A percentile compares a stretch with the other conserved stretches of the same genome.
These are phyloP conservation scores for Araneus ventricosus DNA, from an alignment of 1,140 invertebrate genomes.

Conservation along the genomic window DNA sequence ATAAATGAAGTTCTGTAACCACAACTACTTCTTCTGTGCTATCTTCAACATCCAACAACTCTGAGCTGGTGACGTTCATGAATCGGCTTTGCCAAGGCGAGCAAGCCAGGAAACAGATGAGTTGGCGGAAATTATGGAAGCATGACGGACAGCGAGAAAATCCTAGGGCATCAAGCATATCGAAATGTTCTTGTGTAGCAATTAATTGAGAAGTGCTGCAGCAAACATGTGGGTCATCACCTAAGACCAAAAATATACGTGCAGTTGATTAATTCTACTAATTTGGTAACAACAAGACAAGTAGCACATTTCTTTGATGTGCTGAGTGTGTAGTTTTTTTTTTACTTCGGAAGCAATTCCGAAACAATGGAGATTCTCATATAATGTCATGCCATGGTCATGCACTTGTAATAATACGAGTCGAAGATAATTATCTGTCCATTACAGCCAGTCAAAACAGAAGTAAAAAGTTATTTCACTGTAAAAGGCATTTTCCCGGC, in stretches of 20 bases:
- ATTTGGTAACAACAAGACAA: too few relatives aligned
- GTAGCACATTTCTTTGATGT: too few relatives aligned
- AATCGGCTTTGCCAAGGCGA: conserved; percentile 76
- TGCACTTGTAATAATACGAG: too few relatives aligned
- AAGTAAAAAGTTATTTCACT: too few relatives aligned
- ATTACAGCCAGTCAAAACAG: too few relatives aligned
- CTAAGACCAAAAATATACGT: conserved; percentile 1
- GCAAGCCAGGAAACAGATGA: conserved; percentile 76
- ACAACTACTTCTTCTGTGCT: background rate
- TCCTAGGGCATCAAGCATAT: conserved; percentile 58
- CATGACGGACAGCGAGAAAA: conserved; percentile 77
- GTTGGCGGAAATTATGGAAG: conserved; percentile 74
- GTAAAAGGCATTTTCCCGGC: too few relatives aligned
- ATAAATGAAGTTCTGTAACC: conserved; percentile 41
- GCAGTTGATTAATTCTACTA: too few relatives aligned
- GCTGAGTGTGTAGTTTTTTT: too few relatives aligned
- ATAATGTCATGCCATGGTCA: too few relatives aligned
- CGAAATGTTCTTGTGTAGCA: background rate
- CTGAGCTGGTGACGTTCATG: conserved; percentile 51
- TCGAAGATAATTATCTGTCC: too few relatives aligned
- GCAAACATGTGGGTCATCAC: conserved; percentile 57
- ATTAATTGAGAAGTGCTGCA: conserved; percentile 2
- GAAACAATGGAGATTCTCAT: too few relatives aligned
- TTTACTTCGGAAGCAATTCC: too few relatives aligned
- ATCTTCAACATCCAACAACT: background rate